Evolutionary conservation across 2,888 invertebrate species (phyloP).

Genomic region (Athalia circularis): DNA sequence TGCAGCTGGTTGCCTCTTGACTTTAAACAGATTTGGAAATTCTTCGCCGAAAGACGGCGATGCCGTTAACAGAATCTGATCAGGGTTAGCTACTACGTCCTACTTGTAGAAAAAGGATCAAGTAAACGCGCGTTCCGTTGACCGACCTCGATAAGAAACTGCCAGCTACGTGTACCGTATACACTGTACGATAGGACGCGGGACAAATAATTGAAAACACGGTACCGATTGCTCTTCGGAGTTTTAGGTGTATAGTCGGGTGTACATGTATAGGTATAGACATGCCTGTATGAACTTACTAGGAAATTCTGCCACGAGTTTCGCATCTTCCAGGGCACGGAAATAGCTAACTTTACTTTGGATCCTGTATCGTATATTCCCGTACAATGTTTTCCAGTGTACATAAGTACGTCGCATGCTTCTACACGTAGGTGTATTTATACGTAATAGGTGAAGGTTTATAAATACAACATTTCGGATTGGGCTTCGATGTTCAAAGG

Average conservation of each 20-base stretch:
- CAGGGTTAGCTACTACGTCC: not conserved
- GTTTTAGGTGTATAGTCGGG: not conserved
- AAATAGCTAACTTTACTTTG: no score
- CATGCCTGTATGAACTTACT: no score
- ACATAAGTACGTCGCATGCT: no score
- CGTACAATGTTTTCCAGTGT: not conserved
- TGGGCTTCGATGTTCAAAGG: slow-evolving; percentile 31
- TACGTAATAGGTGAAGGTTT: not conserved
- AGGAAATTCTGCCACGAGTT: no score
- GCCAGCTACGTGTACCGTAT: slow-evolving; percentile 31
- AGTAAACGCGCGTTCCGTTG: slow-evolving; percentile 20
- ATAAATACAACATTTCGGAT: slow-evolving; percentile 1
- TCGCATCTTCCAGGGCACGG: no score
- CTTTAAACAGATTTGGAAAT: not conserved
- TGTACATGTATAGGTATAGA: no score
- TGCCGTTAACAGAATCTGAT: slow-evolving; percentile 25
- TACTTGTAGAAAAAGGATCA: slow-evolving; percentile 27
- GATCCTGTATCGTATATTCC: not conserved
- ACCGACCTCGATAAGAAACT: slow-evolving; percentile 15
- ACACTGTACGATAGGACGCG: not conserved
- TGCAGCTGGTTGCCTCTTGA: not conserved
- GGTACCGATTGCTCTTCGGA: not conserved
- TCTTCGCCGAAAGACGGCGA: slow-evolving; percentile 1
- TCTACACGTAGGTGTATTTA: not conserved
- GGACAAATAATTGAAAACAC: slow-evolving; percentile 34